Percentiles rank a stretch among this genome's conserved stretches.
Conservation (phyloP, 2,797 vertebrate genomes). For the Chelon auratus region DNA sequence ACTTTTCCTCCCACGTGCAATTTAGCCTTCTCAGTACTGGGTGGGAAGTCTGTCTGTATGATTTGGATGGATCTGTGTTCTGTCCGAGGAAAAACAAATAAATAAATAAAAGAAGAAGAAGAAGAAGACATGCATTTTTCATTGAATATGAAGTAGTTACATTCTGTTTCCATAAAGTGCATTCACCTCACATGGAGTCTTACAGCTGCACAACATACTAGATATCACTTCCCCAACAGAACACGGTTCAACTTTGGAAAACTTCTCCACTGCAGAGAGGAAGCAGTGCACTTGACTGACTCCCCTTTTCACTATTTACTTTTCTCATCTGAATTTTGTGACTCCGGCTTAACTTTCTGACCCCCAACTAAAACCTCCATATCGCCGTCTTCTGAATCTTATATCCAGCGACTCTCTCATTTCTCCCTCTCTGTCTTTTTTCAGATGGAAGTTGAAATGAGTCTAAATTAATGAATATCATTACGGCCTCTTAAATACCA, state of each 20-base stretch:
- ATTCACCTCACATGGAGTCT: background rate
- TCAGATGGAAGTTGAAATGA: conserved; percentile 76
- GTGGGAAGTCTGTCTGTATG: conserved; percentile 7
- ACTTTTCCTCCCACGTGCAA: background rate
- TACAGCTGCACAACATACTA: conserved; percentile 5
- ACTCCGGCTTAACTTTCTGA: conserved; percentile 71
- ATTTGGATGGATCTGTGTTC: conserved; percentile 35
- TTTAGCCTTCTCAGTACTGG: conserved; percentile 33
- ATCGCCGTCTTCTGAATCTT: conserved; percentile 53
- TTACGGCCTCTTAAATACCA: conserved; percentile 78
- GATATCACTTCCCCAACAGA: conserved; percentile 16
- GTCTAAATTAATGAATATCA: conserved; percentile 84
- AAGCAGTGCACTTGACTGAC: conserved; percentile 42
- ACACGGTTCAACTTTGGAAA: conserved; percentile 20
- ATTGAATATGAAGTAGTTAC: conserved; percentile 15
- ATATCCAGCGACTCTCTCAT: conserved; percentile 42
- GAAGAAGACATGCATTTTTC: conserved; percentile 16
- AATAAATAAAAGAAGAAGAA: background rate
- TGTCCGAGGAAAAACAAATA: conserved; percentile 27
- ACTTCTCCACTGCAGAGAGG: conserved; percentile 5
- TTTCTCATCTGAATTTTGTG: conserved; percentile 60
- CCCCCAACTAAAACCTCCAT: conserved; percentile 60
- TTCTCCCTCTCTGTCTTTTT: conserved; percentile 11
- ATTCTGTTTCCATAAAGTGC: conserved; percentile 18
- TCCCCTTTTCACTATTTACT: conserved; percentile 62